A percentile compares a stretch with the other conserved stretches of the same genome.
phyloP scores from a whole-genome alignment of 2,113 vertebrate genomes.

The Tapirus terrestris region DNA sequence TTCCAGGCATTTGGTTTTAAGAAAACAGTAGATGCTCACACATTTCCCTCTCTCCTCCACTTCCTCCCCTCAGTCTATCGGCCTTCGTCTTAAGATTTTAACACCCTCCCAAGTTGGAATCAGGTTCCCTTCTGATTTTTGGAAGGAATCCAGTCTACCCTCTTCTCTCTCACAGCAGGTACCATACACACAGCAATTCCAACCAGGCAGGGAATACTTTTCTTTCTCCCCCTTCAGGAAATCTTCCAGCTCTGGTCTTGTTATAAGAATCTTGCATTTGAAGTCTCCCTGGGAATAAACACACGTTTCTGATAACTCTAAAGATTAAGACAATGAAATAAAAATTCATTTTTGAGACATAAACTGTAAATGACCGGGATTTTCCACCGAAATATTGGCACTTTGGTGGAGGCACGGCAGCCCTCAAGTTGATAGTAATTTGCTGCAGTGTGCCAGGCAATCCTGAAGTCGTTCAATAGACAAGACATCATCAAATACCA shows the following conservation, averaged over 20 bases:
- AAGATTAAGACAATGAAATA: slow-evolving; percentile 76
- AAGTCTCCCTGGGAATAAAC: slow-evolving; percentile 65
- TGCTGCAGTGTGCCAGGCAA: slow-evolving; percentile 54
- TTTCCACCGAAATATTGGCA: slow-evolving; percentile 35
- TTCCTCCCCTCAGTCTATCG: slow-evolving; percentile 72
- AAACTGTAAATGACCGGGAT: slow-evolving; percentile 63
- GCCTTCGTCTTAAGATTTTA: slow-evolving; percentile 77
- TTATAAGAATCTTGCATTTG: slow-evolving; percentile 45
- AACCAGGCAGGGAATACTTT: slow-evolving; percentile 73
- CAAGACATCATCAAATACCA: slow-evolving; percentile 69
- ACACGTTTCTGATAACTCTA: slow-evolving; percentile 48
- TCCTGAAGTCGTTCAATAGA: slow-evolving; percentile 34
- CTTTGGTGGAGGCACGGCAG: not conserved
- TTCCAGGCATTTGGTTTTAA: slow-evolving; percentile 36
- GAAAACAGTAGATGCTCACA: slow-evolving; percentile 46
- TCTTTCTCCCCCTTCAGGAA: slow-evolving; percentile 71
- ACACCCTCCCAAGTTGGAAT: slow-evolving; percentile 77
- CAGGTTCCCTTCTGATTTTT: slow-evolving; percentile 79
- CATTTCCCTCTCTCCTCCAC: slow-evolving; percentile 52
- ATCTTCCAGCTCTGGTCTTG: slow-evolving; percentile 61
- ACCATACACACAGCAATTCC: slow-evolving; percentile 76
- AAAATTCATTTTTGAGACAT: slow-evolving; percentile 78
- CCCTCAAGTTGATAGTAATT: slow-evolving; percentile 60
- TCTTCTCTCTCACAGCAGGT: slow-evolving; percentile 83
- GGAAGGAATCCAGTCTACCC: slow-evolving; percentile 82